Base-by-base conservation (phyloP, 2,113 vertebrate genomes). In the Pithys albifrons region DNA sequence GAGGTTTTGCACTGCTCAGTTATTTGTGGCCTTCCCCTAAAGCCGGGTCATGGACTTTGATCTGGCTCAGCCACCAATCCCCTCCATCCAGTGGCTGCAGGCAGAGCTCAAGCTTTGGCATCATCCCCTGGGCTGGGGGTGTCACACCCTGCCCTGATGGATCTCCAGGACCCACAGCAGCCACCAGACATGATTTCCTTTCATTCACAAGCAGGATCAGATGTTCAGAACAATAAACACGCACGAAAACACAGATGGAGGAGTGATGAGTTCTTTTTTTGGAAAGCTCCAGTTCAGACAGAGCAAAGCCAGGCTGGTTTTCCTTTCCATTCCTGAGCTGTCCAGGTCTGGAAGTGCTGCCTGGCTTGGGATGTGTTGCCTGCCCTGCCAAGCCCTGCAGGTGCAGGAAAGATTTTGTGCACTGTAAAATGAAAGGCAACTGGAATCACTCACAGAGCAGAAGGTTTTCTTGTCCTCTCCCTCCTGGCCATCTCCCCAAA, bases 211-310 rank as follows among this genome's bases (percentile, higher is more conserved):
- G 66, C 66, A 41, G 57, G 71, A 27, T 49, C 22, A 24, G 54
- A 37, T 19, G 66, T 48, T 93, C 65, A 8, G 55, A 81, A n/a
- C 73, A n/a, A 69, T 4, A 57, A 89, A 86, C 35, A 14, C 4
- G 31, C 9, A 10, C 16, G 1, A 4, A 37, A 62, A 54, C 12
- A 3, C 45, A 2, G 73, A 1, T 2, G 1, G 0, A 12, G 1
- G 55, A 33, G 7, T 0, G 1, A 16, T 0, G 66, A 24, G 71
- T 8, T 46, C 1, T 39, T 58, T 24, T 57, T 24, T 52, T 12
- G 64, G 71, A 62, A 19, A 59, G 84, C 66, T 73, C 39, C n/a
- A 31, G 43, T 27, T 19, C 4, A 2, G 55, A 62, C 52, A 79
- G 73, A 3, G 1, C 22, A 8, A 39, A 67, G 45, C 31, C 1